Evolutionary conservation across 2,113 vertebrate species (phyloP).

Genomic region (Oophaga pumilio): DNA sequence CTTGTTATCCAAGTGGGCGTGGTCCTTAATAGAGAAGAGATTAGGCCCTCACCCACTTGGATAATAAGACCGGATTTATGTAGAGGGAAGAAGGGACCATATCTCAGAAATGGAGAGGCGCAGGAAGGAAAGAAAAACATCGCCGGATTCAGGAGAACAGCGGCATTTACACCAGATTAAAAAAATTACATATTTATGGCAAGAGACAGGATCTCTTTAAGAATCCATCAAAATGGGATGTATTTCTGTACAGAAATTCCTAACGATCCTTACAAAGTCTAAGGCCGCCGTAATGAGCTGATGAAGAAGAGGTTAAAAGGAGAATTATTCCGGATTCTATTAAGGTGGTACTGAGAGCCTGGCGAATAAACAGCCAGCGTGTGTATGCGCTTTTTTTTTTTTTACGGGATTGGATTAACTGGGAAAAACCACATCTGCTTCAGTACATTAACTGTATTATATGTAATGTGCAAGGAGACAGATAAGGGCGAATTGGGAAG

Average conservation of each 20-base stretch:
- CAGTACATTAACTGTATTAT: constrained; percentile 52
- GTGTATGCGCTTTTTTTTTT: constrained; percentile 10
- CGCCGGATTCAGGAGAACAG: too few relatives aligned
- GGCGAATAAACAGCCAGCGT: constrained; percentile 40
- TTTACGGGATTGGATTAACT: constrained; percentile 52
- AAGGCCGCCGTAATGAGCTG: background rate
- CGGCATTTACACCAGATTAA: too few relatives aligned
- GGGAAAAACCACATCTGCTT: constrained; percentile 53
- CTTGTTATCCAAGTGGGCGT: too few relatives aligned
- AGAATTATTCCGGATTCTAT: constrained; percentile 29
- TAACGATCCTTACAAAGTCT: background rate
- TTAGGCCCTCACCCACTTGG: too few relatives aligned
- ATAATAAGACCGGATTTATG: too few relatives aligned
- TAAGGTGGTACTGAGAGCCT: constrained; percentile 14
- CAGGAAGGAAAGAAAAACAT: too few relatives aligned
- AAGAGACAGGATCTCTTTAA: background rate
- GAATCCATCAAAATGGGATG: background rate
- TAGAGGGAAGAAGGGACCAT: too few relatives aligned
- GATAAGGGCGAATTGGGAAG: constrained; percentile 41
- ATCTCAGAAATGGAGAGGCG: too few relatives aligned
- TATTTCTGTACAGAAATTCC: background rate
- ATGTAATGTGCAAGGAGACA: constrained; percentile 48
- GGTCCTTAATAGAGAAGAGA: too few relatives aligned
- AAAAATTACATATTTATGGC: too few relatives aligned
- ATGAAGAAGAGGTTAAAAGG: constrained; percentile 35